phyloP scores from a whole-genome alignment of 2,888 invertebrate genomes.

The Dyspetes luteomarginatus region DNA sequence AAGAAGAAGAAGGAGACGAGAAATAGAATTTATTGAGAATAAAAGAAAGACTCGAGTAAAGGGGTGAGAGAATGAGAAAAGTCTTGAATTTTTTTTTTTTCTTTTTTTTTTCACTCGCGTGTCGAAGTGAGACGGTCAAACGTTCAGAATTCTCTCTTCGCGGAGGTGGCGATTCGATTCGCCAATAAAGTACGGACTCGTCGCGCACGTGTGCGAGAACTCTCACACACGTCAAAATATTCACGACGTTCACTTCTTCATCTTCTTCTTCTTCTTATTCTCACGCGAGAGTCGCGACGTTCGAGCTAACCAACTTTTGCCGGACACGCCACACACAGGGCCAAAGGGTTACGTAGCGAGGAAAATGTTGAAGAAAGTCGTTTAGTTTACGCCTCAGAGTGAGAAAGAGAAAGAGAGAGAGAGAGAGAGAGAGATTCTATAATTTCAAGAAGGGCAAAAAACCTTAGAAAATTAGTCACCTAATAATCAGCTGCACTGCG shows the following conservation, averaged over 20 bases:
- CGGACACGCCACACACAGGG: constrained; percentile 27
- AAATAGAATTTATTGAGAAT: constrained; percentile 72
- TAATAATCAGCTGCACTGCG: no score
- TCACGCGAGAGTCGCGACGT: constrained; percentile 38
- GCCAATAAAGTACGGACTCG: constrained; percentile 77
- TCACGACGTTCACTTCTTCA: constrained; percentile 37
- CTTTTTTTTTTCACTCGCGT: constrained; percentile 4
- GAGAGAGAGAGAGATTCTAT: background rate
- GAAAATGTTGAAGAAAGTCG: constrained; percentile 43
- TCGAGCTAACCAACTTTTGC: constrained; percentile 33
- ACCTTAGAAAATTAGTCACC: no score
- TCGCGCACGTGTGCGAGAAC: constrained; percentile 66
- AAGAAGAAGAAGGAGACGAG: constrained; percentile 32
- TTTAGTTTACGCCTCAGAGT: background rate
- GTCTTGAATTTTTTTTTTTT: constrained; percentile 61
- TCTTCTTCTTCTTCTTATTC: constrained; percentile 30
- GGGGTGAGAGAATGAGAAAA: background rate
- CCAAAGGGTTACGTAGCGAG: constrained; percentile 45
- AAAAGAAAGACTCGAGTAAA: constrained; percentile 6
- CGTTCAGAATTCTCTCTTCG: constrained; percentile 67
- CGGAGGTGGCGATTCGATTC: constrained; percentile 77
- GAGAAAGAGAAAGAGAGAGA: background rate
- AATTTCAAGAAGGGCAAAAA: no score
- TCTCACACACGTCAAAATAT: constrained; percentile 63
- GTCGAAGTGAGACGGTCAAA: constrained; percentile 47